Evolutionary conservation across 1,140 invertebrate genomes (phyloP), one percentile per base, ranked within the genome.

Genomic region (Scaptomyza pallida): DNA sequence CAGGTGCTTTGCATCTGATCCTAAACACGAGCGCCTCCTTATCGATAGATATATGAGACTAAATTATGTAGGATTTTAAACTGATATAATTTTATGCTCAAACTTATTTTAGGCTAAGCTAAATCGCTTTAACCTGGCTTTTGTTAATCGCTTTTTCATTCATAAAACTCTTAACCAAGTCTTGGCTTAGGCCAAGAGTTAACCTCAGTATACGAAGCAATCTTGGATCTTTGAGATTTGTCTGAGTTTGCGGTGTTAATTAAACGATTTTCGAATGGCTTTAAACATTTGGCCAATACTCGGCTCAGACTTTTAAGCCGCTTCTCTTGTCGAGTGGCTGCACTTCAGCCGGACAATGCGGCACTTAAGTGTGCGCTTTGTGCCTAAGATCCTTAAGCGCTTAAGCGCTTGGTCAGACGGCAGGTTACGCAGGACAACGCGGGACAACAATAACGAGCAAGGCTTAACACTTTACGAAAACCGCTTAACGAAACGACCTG

Each of bases 351-450:
- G 33, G 35, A 83, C 80, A 83, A 83, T 83, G 35, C 62, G 40
- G 59, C 75, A 85, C 79, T 83, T 79, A 69, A 83, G 79, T 65
- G 75, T 63, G 54, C 47, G 72, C 80, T 59, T 78, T 78, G 63
- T 72, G 56, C 50, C 55, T 80, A 80, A 85, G 76, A 54, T 60
- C 44, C 45, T 44, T 78, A 74, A 62, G 69, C 63, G 35, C 41
- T 72, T 82, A 83, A 82, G 52, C 76, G 41, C 45, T 75, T 6
- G 5, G 23, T n/a, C 73, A 59, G 55, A 2, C 40, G 55, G 47
- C 70, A 54, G 51, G 68, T 35, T 56, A n/a, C 10, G 35, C n/a
- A 41, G 21, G 19, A 23, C n/a, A 2, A 12, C 33, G 41, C 43
- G 41, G 60, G 15, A 51, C 23, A 37, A 50, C 41, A 21, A 21